Conservation (phyloP, 2,113 vertebrate genomes). For the Bombycilla garrulus region DNA sequence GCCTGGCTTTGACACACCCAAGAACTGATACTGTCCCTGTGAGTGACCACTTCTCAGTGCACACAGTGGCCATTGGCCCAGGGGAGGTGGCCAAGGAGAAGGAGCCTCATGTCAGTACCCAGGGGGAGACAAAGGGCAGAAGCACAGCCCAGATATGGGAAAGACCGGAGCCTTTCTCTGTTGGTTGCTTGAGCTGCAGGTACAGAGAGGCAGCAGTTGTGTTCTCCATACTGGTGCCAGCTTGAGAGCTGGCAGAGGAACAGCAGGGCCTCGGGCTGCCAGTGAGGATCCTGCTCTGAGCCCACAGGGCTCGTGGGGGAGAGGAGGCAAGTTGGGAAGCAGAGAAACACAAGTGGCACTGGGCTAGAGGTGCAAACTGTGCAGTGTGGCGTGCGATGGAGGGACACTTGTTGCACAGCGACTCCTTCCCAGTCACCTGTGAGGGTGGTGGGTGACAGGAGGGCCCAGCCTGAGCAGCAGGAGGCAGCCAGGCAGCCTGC, state of each 20-base stretch:
- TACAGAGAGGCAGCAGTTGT: neutral
- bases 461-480: neutral
- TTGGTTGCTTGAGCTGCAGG: neutral
- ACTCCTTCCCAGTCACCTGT: neutral
- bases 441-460: neutral
- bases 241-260: neutral
- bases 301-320: accelerated
- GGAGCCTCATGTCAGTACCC: neutral
- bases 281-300: neutral
- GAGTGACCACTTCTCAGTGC: neutral
- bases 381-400: neutral
- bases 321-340: neutral
- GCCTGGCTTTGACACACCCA: neutral
- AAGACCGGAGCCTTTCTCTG: neutral
- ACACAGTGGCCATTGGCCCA: neutral
- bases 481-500: neutral
- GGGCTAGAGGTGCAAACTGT: neutral
- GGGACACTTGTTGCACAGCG: neutral
- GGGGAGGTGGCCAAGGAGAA: neutral
- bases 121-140: neutral
- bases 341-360: neutral
- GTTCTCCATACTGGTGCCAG: neutral
- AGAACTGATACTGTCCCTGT: neutral
- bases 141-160: neutral
- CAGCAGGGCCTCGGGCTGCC: neutral